Base-by-base conservation (phyloP, 2,888 invertebrate genomes). In the Drosophila tripunctata region DNA sequence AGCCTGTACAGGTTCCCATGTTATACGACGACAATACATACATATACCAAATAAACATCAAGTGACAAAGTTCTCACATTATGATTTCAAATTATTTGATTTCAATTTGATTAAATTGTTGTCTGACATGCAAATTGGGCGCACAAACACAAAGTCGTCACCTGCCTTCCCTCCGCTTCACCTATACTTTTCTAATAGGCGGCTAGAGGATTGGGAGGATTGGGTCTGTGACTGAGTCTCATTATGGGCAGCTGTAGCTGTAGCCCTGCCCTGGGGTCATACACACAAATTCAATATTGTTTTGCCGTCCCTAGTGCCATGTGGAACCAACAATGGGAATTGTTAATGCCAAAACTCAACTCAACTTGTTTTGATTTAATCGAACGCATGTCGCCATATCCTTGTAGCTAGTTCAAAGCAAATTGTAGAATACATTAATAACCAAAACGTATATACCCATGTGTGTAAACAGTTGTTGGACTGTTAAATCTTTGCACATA, bases 21-120 rank as follows among this genome's bases (percentile, higher is more conserved):
- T n/a, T n/a, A n/a, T n/a, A n/a, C 58, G 55, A 24, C 40, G 17
- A 12, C 31, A n/a, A n/a, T n/a, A n/a, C n/a, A n/a, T n/a, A n/a
- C 36, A 74, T 27, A 43, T 27, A 43, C 24, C 52, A 48, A 81
- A n/a, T n/a, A 77, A 80, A 80, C 87, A 86, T 86, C 90, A 89
- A 87, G 85, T 89, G 89, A 87, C 87, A 86, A 86, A 81, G 78
- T 89, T 89, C 89, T 89, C 89, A 89, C 89, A 89, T 88, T 89
- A 87, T 82, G 78, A 70, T 83, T 89, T 85, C 87, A 84, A 88
- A 80, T 88, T 78, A 86, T 86, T 88, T 87, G 88, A 83, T 83
- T 87, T 80, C 81, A 80, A 86, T 88, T 87, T 85, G 87, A 84
- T 84, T 83, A 76, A 89, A 89, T 87, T 78, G 81, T 67, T 79